Base-by-base conservation (phyloP, 2,888 invertebrate species). In the Sinohyriopsis cumingii region DNA sequence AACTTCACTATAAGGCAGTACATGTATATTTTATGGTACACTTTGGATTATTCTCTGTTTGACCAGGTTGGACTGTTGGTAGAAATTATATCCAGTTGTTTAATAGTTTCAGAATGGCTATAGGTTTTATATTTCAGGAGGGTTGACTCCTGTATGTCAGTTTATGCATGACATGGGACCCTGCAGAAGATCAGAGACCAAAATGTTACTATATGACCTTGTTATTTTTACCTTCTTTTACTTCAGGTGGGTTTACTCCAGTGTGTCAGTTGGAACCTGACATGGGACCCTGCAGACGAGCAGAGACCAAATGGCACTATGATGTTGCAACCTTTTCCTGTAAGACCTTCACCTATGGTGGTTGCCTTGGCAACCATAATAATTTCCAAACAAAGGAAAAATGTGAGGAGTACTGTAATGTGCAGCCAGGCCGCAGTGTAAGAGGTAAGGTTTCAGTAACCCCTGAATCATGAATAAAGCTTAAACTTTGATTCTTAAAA, bases 321-420 rank as follows among this genome's bases (percentile, higher is more conserved):
- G 74, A 81, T 53, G 69, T 75, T 3, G 86, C 90, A 18, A 93
- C 93, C 60, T 95, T 95, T 55, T 89, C 89, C 19, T 95, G 95
- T 85, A 91, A 92, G 61, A 92, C 92, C 83, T 97, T 97, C 91
- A 90, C 92, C 73, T 96, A 93, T 82, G 93, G 92, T 22, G 89
- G 90, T 28, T 90, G 90, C 76, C 86, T 83, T 19, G 90, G 90
- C n/a, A 90, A 90, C 77, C 85, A 81, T 33, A 90, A 90, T 77
- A 82, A 86, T 56, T 98, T 97, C 91, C 73, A 73, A 63, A 72
- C 69, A 19, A 63, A 72, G 24, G 73, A 73, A 6, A 76, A 81
- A 56, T 81, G 81, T 67, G 69, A 59, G 4, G 70, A 75, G 24
- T 76, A 76, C 67, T 79, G 77, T 69, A 71, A 71, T 18, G 61